phyloP scores from a whole-genome alignment of 1,140 invertebrate species.

The Meloidogyne chitwoodi region DNA sequence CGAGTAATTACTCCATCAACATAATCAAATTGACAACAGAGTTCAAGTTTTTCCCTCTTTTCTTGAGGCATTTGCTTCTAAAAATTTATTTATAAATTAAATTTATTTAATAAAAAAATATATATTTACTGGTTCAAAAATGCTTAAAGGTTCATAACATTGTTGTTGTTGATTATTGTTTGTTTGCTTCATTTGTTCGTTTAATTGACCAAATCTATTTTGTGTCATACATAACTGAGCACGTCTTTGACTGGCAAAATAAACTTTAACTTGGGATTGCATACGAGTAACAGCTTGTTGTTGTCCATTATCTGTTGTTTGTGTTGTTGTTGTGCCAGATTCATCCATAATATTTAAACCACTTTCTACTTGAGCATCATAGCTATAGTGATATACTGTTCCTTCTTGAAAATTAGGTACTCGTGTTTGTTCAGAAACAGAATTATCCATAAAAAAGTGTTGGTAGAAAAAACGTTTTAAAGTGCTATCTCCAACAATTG shows the following conservation, averaged over 20 bases:
- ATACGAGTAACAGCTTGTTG: conserved; percentile 34
- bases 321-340: not conserved
- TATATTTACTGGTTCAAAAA: not conserved
- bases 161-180: conserved; percentile 23
- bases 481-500: not conserved
- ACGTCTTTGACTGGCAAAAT: conserved; percentile 8
- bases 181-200: conserved; percentile 19
- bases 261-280: conserved; percentile 23
- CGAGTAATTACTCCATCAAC: conserved; percentile 34
- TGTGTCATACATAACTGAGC: conserved; percentile 24
- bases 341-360: conserved; percentile 10
- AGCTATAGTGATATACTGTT: conserved; percentile 24
- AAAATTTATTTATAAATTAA: not conserved
- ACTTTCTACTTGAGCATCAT: conserved; percentile 29
- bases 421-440: not conserved
- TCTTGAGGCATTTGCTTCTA: conserved; percentile 3
- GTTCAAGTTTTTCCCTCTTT: conserved; percentile 5
- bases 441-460: not conserved
- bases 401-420: conserved; percentile 24
- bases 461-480: not conserved
- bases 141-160: conserved; percentile 22
- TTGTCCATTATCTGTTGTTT: conserved; percentile 3
- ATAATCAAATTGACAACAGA: conserved; percentile 27
- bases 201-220: conserved; percentile 22
- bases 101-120: not conserved